These are phyloP conservation scores for Capitulum mitella DNA, from an alignment of 2,888 invertebrate genomes.

Conservation along the genomic window DNA sequence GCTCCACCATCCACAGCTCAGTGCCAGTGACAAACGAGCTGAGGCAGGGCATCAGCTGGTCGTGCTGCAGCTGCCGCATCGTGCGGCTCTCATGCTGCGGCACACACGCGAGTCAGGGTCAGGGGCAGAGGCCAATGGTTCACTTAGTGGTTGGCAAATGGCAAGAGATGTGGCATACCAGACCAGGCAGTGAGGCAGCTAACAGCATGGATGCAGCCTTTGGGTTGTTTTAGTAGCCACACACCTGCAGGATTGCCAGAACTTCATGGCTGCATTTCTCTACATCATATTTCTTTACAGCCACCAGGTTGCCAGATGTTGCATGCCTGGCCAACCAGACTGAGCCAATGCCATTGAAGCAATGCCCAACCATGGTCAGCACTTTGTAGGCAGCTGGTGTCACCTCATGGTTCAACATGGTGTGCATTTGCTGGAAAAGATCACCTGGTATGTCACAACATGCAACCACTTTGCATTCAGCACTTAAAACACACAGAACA, in stretches of 20 bases:
- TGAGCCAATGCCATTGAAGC: slow-evolving; percentile 51
- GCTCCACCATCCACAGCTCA: slow-evolving; percentile 70
- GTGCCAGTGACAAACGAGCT: slow-evolving; percentile 69
- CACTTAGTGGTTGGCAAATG: no score
- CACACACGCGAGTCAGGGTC: no score
- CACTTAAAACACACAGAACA: no score
- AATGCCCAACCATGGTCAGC: neutral
- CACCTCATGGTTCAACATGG: neutral
- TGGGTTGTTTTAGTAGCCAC: no score
- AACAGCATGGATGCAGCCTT: no score
- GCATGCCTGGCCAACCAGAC: slow-evolving; percentile 63
- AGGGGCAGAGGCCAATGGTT: no score
- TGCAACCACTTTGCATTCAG: no score
- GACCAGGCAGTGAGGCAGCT: slow-evolving; percentile 50
- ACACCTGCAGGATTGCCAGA: slow-evolving; percentile 47
- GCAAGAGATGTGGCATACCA: no score
- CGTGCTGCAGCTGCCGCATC: slow-evolving; percentile 68
- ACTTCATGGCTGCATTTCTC: slow-evolving; percentile 59
- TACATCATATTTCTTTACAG: slow-evolving; percentile 66
- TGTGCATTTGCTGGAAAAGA: no score
- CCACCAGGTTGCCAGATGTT: slow-evolving; percentile 58
- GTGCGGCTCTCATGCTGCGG: slow-evolving; percentile 73
- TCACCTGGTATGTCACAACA: no score
- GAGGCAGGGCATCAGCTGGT: slow-evolving; percentile 65
- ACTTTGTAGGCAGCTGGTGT: neutral